Evolutionary conservation across 2,888 invertebrate species (phyloP).

Genomic region (Caenorhabditis imperialis): DNA sequence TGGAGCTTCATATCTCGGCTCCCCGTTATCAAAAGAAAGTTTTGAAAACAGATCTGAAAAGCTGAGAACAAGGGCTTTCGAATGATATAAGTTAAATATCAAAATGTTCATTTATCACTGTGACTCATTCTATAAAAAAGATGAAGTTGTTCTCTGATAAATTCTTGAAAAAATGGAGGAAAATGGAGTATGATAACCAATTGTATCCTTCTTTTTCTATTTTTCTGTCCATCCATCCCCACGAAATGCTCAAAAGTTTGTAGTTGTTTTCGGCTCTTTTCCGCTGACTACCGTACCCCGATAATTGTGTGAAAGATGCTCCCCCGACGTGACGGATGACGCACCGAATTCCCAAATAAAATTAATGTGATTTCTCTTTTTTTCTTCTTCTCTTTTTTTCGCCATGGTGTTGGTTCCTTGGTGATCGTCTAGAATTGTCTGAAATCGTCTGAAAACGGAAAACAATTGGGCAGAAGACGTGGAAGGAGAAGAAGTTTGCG

Average conservation of each 20-base stretch:
- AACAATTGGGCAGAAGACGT: constrained; percentile 31
- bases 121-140: too few relatives aligned
- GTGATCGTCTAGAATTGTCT: neutral
- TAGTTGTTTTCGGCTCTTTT: too few relatives aligned
- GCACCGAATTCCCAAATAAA: constrained; percentile 24
- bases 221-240: neutral
- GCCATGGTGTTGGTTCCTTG: neutral
- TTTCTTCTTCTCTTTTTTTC: constrained; percentile 7
- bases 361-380: constrained; percentile 30
- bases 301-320: constrained; percentile 20
- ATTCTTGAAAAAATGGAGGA: too few relatives aligned
- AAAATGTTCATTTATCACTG: too few relatives aligned
- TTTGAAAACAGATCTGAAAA: too few relatives aligned
- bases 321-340: constrained; percentile 25
- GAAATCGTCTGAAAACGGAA: constrained; percentile 8
- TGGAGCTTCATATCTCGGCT: too few relatives aligned
- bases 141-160: too few relatives aligned
- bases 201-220: neutral
- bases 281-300: constrained; percentile 20
- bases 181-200: too few relatives aligned
- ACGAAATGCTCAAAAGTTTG: too few relatives aligned
- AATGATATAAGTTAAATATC: too few relatives aligned
- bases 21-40: too few relatives aligned
- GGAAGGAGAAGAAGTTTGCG: neutral
- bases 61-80: too few relatives aligned